A percentile compares a stretch with the other conserved stretches of the same genome.
These are phyloP conservation scores for Ancistrus triradiatus DNA, from an alignment of 2,113 vertebrate species.

Conservation along the genomic window DNA sequence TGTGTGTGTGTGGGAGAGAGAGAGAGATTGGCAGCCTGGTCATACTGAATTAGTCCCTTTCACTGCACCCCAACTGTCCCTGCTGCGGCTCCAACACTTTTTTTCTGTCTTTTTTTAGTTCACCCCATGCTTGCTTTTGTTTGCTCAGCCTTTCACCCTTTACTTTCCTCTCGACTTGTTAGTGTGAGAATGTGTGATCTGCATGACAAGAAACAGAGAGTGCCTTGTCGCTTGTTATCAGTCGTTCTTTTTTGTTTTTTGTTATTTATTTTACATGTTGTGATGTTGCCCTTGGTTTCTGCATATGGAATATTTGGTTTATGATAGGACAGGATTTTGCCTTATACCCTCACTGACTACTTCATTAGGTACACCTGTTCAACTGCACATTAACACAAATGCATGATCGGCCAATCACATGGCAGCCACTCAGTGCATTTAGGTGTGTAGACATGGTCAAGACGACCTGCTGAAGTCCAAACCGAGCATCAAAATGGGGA, in stretches of 20 bases:
- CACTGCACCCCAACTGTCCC: conserved; percentile 10
- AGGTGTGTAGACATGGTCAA: no score
- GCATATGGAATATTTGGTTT: background rate
- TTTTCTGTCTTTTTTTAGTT: conserved; percentile 9
- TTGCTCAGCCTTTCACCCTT: background rate
- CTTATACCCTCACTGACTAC: no score
- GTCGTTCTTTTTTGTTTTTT: no score
- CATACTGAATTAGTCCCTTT: conserved; percentile 21
- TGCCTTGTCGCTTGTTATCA: background rate
- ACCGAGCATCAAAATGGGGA: no score
- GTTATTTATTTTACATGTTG: no score
- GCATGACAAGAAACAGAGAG: conserved; percentile 18
- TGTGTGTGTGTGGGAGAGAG: background rate
- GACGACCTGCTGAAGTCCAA: no score
- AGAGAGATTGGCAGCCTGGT: background rate
- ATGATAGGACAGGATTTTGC: background rate
- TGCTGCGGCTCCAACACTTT: background rate
- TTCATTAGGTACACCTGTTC: no score
- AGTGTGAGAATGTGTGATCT: conserved; percentile 11
- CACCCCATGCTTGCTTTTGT: background rate
- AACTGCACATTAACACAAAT: no score
- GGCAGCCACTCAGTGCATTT: no score
- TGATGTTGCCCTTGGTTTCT: background rate
- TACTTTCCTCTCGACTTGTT: background rate
- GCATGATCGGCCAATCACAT: no score